Percentiles rank a stretch among this genome's conserved stretches.
Conservation (phyloP, 2,113 vertebrate species). For the Herpetotheres cachinnans region DNA sequence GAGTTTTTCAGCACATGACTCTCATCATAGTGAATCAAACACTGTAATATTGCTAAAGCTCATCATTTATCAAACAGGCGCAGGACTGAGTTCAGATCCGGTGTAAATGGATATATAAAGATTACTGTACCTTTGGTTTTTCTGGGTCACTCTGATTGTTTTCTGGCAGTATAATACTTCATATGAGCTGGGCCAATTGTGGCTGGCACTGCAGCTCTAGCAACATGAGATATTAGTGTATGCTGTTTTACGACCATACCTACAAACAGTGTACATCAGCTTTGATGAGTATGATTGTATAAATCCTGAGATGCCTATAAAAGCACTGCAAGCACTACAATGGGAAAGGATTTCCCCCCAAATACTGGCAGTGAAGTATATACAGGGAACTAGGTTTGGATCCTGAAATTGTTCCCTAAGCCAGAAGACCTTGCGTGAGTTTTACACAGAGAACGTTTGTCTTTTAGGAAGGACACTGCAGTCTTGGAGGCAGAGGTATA, state of each 20-base stretch:
- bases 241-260: neutral
- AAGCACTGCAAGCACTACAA: neutral
- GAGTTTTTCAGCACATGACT: constrained; percentile 14
- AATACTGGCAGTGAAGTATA: neutral
- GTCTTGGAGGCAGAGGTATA: neutral
- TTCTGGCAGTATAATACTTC: neutral
- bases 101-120: neutral
- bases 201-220: neutral
- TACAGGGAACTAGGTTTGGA: neutral
- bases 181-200: neutral
- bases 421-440: neutral
- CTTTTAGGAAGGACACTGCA: neutral
- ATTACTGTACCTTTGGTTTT: neutral
- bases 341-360: neutral
- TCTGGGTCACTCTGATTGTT: constrained; percentile 9
- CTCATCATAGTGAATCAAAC: constrained; percentile 29
- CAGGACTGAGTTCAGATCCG: neutral
- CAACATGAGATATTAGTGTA: neutral
- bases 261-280: neutral
- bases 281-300: neutral
- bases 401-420: neutral
- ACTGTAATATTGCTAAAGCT: neutral
- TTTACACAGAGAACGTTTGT: neutral
- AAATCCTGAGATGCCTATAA: neutral
- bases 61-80: neutral